Percentiles rank a stretch among this genome's conserved stretches.
phyloP scores from a whole-genome alignment of 2,888 invertebrate species.

The Drosophila kuntzei region DNA sequence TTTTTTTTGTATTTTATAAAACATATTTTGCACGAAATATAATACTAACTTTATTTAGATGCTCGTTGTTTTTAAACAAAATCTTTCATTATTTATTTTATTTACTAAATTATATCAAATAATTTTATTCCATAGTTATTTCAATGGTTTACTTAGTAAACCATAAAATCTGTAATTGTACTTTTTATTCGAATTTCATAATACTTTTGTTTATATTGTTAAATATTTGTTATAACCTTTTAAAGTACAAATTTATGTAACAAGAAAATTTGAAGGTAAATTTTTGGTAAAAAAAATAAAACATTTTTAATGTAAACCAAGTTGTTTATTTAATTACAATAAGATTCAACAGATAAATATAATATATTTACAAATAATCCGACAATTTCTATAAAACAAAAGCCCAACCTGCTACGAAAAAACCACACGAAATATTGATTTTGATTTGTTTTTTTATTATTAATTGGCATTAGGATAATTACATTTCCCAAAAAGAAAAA shows the following conservation, averaged over 20 bases:
- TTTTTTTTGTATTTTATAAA: too few species aligned
- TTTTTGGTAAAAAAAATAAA: too few species aligned
- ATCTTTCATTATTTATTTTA: neutral
- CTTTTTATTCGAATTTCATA: neutral
- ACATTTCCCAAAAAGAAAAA: conserved; percentile 21
- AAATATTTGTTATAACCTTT: neutral
- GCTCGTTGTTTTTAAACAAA: neutral
- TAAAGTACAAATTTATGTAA: neutral
- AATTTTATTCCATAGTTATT: too few species aligned
- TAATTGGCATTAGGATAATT: conserved; percentile 27
- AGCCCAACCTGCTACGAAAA: neutral
- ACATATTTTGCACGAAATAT: neutral
- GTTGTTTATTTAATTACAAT: neutral
- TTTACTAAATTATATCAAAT: neutral
- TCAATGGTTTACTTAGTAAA: too few species aligned
- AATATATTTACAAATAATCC: neutral
- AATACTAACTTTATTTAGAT: neutral
- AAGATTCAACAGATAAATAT: neutral
- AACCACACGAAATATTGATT: neutral
- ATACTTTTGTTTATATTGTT: too few species aligned
- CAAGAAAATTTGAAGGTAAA: neutral
- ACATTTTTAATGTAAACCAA: neutral
- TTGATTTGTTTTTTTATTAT: conserved; percentile 18
- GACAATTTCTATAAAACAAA: neutral
- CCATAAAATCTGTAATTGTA: neutral